Conservation (phyloP, 1,140 invertebrate species). For the Eumaeus atala region DNA sequence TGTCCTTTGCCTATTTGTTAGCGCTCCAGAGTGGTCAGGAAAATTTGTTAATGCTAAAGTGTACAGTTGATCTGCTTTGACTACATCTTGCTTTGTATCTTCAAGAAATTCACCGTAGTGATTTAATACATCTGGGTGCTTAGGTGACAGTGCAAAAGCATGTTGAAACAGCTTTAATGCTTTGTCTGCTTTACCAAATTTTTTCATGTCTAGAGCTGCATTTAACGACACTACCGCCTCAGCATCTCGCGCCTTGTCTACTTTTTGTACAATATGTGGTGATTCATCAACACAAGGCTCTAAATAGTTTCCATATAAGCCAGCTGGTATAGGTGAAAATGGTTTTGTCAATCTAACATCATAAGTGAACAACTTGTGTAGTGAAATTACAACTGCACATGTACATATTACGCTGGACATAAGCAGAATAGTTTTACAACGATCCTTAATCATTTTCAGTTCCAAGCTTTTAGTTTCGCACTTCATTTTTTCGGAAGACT, state of each 20-base stretch:
- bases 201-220: conserved; percentile 88
- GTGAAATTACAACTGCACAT: conserved; percentile 52
- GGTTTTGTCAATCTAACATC: conserved; percentile 55
- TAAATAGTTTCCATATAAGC: conserved; percentile 56
- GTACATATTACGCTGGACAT: conserved; percentile 61
- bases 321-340: conserved; percentile 62
- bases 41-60: conserved; percentile 85
- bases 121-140: conserved; percentile 93
- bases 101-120: conserved; percentile 96
- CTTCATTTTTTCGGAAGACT: conserved; percentile 47
- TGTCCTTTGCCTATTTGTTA: conserved; percentile 88
- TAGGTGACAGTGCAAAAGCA: conserved; percentile 90
- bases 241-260: conserved; percentile 55
- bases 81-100: conserved; percentile 87
- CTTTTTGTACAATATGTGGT: conserved; percentile 27
- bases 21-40: conserved; percentile 87
- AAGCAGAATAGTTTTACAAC: conserved; percentile 61
- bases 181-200: conserved; percentile 87
- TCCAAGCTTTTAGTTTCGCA: conserved; percentile 34
- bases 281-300: conserved; percentile 43
- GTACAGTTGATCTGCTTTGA: conserved; percentile 93
- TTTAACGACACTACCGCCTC: conserved; percentile 90
- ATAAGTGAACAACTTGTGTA: conserved; percentile 54
- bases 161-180: conserved; percentile 92
- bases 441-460: conserved; percentile 54